Base-by-base conservation (phyloP, 2,888 invertebrate genomes). In the Heterodera filipjevi region DNA sequence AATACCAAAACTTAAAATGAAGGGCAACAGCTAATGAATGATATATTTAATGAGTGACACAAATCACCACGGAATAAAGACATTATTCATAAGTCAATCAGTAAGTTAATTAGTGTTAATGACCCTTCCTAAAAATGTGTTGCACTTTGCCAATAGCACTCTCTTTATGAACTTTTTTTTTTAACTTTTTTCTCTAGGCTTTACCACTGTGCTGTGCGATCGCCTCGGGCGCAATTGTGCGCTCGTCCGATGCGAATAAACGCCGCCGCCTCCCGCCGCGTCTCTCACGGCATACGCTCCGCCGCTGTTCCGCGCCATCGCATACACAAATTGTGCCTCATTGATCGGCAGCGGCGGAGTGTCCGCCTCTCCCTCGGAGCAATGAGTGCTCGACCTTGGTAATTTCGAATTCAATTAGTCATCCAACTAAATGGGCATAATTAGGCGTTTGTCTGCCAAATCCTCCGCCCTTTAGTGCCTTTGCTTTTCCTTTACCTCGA, bases 181-280 rank as follows among this genome's bases (percentile, higher is more conserved):
- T n/a, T n/a, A n/a, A n/a, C n/a, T n/a, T n/a, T n/a, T n/a, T n/a
- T n/a, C n/a, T n/a, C n/a, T n/a, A n/a, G n/a, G n/a, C 71, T 83
- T 44, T 59, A 87, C 87, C 84, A 85, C 82, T 22, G 86, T 85
- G 81, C 86, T 86, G 68, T 81, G 82, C n/a, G 87, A 85, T 35
- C 87, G 72, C 14, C 79, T 81, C 77, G 74, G 74, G 59, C 74
- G 59, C 44, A 22, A 30, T 32, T 74, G n/a, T n/a, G 59, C 64
- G 35, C 66, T 19, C 35, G 16, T 22, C 49, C 53, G 39, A 35
- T 19, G 30, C 39, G 39, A 33, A 39, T 59, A 74, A 14, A 14
- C 27, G 66, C 74, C 35, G 66, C 59, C 74, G 6, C 53, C 66
- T 14, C n/a, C 32, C 30, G 30, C 33, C 66, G 16, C 66, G 16